Evolutionary conservation across 92 coral and sea anemone genomes (phyloP).

Genomic region (Porites rus): DNA sequence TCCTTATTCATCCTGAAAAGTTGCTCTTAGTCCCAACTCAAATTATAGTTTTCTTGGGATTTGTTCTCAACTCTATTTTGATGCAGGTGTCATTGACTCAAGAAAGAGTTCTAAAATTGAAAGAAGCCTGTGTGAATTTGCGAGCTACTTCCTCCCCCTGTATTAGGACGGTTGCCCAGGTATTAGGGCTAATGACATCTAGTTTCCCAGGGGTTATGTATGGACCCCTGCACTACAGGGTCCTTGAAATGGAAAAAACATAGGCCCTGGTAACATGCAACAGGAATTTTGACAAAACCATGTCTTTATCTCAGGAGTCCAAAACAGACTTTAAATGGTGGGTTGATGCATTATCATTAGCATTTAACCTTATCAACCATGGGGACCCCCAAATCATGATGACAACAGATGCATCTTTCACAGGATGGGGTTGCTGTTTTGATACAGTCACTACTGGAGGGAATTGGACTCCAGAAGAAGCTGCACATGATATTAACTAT

Average conservation of each 20-base stretch:
- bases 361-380: conserved; percentile 59
- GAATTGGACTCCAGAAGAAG: conserved; percentile 71
- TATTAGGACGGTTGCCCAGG: conserved; percentile 52
- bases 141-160: conserved; percentile 12
- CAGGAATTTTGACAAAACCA: conserved; percentile 67
- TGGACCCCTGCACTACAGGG: conserved; percentile 37
- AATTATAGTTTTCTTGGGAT: conserved; percentile 59
- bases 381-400: conserved; percentile 44
- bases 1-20: conserved; percentile 56
- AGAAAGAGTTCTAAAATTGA: conserved; percentile 50
- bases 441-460: conserved; percentile 47
- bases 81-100: conserved; percentile 52
- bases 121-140: conserved; percentile 33
- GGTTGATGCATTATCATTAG: conserved; percentile 22
- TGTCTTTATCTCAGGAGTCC: conserved; percentile 49
- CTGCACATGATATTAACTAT: conserved; percentile 54
- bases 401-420: conserved; percentile 60
- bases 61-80: conserved; percentile 45
- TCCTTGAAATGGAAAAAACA: conserved; percentile 69
- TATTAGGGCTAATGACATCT: conserved; percentile 54
- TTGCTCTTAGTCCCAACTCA: conserved; percentile 61
- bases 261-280: conserved; percentile 47
- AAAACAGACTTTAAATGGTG: conserved; percentile 58
- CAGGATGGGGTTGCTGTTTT: conserved; percentile 41
- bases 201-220: conserved; percentile 61